Base-by-base conservation (phyloP, 2,113 vertebrate genomes). In the Bos indicus region DNA sequence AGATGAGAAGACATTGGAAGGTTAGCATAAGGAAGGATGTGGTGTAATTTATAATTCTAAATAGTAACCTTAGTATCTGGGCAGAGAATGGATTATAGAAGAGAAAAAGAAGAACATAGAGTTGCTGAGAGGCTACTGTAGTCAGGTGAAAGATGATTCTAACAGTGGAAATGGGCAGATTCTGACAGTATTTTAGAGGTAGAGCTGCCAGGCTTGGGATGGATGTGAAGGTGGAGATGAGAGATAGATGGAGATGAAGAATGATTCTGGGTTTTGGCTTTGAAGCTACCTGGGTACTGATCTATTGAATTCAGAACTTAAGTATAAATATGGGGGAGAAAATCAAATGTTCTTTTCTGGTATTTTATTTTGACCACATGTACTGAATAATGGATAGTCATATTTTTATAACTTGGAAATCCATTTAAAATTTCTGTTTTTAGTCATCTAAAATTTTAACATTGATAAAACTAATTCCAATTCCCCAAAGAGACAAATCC, bases 361-460 rank as follows among this genome's bases (percentile, higher is more conserved):
- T 5, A 85, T 40, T 94, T 90, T 78, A 92, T 82, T 43, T 91
- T 89, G 30, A 40, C 21, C 23, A 83, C 13, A n/a, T 54, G n/a
- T 7, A 48, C 40, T 85, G 52, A 92, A 48, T 36, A 83, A 92
- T 23, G 7, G 28, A 64, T 7, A 36, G 3, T 17, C 62, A 25
- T 23, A 89, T 64, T 90, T 97, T 90, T 95, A 62, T 78, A 92
- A 78, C 28, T 77, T 82, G 16, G 15, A 95, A 91, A 89, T 43
- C 60, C 36, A 56, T n/a, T 91, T 78, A 33, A 88, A 51, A 92
- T 17, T 21, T 95, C 12, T 28, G 33, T 19, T 74, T 64, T 67
- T 30, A 16, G 16, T 82, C 16, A 92, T 78, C 85, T 71, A n/a
- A 90, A 86, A 71, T 36, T 16, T 83, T 51, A 92, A 16, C 67